A percentile compares a stretch with the other conserved stretches of the same genome.
These are phyloP conservation scores for Psix sp. DNA, from an alignment of 1,140 invertebrate genomes.

Conservation along the genomic window DNA sequence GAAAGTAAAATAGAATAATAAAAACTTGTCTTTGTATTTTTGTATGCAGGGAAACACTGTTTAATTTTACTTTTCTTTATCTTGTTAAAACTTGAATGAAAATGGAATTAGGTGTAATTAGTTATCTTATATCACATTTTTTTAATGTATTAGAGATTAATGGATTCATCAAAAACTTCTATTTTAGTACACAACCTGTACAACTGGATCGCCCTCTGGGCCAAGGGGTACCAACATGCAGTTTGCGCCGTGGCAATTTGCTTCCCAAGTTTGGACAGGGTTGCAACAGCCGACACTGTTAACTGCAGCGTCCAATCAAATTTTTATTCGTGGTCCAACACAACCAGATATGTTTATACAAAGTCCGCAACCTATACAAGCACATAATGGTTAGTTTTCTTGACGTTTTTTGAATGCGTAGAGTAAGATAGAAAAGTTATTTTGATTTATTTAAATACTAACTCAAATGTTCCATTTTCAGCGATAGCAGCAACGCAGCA, in stretches of 20 bases:
- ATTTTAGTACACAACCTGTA: conserved; percentile 78
- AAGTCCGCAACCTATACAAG: conserved; percentile 82
- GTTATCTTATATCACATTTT: too few relatives aligned
- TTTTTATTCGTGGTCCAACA: conserved; percentile 86
- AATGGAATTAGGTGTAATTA: too few relatives aligned
- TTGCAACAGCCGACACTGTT: conserved; percentile 83
- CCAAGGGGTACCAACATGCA: conserved; percentile 79
- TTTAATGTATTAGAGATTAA: neutral
- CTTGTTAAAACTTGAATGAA: too few relatives aligned
- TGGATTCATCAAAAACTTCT: conserved; percentile 46
- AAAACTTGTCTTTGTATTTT: too few relatives aligned
- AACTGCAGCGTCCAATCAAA: conserved; percentile 83
- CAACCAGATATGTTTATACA: conserved; percentile 93
- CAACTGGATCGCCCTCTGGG: conserved; percentile 81
- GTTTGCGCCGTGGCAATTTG: conserved; percentile 79
- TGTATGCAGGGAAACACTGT: too few relatives aligned
- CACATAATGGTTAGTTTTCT: conserved; percentile 79
- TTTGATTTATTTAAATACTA: too few relatives aligned
- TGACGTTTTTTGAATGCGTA: neutral
- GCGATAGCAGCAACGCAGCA: conserved; percentile 76
- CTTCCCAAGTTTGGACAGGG: conserved; percentile 82
- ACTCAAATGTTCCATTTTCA: conserved; percentile 21
- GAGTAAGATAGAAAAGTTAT: too few relatives aligned
- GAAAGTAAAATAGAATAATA: too few relatives aligned
- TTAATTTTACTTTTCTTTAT: too few relatives aligned